phyloP scores from a whole-genome alignment of 2,888 invertebrate genomes.

The Tuta absoluta region DNA sequence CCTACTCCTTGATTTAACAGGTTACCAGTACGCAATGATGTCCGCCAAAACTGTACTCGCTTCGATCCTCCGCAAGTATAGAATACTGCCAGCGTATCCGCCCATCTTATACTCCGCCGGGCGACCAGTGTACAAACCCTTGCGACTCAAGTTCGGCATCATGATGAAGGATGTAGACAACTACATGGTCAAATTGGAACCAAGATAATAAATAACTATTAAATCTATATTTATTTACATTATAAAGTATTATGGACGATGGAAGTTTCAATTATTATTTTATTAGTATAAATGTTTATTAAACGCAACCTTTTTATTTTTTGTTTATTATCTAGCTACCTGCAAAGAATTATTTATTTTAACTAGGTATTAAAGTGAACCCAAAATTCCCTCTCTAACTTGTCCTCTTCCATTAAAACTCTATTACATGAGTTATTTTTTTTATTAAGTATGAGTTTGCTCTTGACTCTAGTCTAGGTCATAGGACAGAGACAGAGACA shows the following conservation, averaged over 20 bases:
- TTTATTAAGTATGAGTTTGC: too few relatives aligned
- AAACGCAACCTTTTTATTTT: too few relatives aligned
- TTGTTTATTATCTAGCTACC: neutral
- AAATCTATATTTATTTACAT: neutral
- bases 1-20: neutral
- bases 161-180: conserved; percentile 55
- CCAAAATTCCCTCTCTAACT: too few relatives aligned
- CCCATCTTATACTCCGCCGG: neutral
- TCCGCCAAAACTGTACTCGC: neutral
- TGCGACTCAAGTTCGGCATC: conserved; percentile 49
- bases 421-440: too few relatives aligned
- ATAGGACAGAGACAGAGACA: too few relatives aligned
- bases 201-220: neutral
- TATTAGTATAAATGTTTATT: neutral
- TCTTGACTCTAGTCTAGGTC: too few relatives aligned
- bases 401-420: too few relatives aligned
- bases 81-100: neutral
- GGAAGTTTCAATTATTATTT: neutral
- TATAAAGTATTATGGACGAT: neutral
- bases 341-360: too few relatives aligned
- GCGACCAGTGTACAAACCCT: conserved; percentile 33
- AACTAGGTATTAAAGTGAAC: too few relatives aligned
- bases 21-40: neutral
- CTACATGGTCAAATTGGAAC: conserved; percentile 33
- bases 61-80: neutral